Evolutionary conservation across 1,140 invertebrate genomes (phyloP).

Genomic region (Anoplophora glabripennis): DNA sequence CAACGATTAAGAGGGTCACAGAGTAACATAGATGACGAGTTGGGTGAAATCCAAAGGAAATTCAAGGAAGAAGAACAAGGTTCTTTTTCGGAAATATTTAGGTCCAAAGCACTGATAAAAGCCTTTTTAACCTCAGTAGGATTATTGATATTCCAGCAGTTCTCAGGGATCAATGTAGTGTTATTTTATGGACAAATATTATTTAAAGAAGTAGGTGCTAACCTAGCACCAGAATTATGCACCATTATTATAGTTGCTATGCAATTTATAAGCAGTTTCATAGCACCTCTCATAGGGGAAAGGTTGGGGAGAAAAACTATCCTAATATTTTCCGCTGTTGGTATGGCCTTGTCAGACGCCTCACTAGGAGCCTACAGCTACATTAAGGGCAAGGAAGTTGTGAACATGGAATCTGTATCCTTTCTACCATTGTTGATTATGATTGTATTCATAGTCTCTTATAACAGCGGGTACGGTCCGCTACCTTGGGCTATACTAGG

Average conservation of each 20-base stretch:
- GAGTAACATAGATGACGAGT: constrained; percentile 34
- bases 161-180: constrained; percentile 81
- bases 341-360: constrained; percentile 52
- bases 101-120: constrained; percentile 49
- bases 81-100: constrained; percentile 56
- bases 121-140: constrained; percentile 67
- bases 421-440: constrained; percentile 33
- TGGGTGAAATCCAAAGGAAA: constrained; percentile 23
- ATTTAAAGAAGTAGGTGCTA: constrained; percentile 61
- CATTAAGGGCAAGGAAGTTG: constrained; percentile 47
- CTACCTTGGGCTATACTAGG: constrained; percentile 80
- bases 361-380: constrained; percentile 38
- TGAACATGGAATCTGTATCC: constrained; percentile 17
- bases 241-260: constrained; percentile 78
- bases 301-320: constrained; percentile 68
- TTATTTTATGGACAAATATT: constrained; percentile 76
- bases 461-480: constrained; percentile 64
- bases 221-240: constrained; percentile 56
- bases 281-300: constrained; percentile 72
- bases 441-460: constrained; percentile 28
- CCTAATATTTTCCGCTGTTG: constrained; percentile 65
- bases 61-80: constrained; percentile 56
- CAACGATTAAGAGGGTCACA: constrained; percentile 58
- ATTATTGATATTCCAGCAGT: constrained; percentile 70
- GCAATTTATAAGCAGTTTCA: constrained; percentile 62